Conservation (phyloP, 2,113 vertebrate species). For the Phylloscopus whistleri region DNA sequence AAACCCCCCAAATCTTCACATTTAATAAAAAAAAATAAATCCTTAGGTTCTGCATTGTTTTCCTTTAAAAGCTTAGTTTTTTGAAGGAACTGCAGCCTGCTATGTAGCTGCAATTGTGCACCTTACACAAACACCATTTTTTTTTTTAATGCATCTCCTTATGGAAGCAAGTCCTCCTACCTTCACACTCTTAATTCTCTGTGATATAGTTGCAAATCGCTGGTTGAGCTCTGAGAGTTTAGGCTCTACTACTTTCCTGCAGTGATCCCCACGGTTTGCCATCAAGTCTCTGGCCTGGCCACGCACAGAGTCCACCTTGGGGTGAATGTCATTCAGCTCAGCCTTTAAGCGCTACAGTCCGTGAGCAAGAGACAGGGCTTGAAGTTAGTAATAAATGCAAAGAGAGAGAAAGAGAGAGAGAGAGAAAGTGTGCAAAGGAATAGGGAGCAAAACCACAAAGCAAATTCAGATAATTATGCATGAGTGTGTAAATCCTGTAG, state of each 20-base stretch:
- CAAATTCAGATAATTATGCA: constrained; percentile 3
- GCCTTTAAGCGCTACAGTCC: constrained; percentile 85
- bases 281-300: constrained; percentile 87
- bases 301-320: constrained; percentile 85
- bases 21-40: not conserved
- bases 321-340: constrained; percentile 88
- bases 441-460: constrained; percentile 52
- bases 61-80: not conserved
- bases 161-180: constrained; percentile 77
- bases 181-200: constrained; percentile 87
- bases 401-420: constrained; percentile 50
- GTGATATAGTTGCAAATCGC: constrained; percentile 81
- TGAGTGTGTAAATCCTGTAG: not conserved
- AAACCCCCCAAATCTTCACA: not conserved
- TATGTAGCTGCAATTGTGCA: not conserved
- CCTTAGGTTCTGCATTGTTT: not conserved
- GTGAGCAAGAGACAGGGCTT: constrained; percentile 78
- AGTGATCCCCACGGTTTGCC: constrained; percentile 88
- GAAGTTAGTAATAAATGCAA: constrained; percentile 74
- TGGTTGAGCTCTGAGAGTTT: constrained; percentile 87
- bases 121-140: constrained; percentile 42
- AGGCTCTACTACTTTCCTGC: constrained; percentile 87
- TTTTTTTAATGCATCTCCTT: constrained; percentile 42
- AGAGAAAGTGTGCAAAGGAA: constrained; percentile 64
- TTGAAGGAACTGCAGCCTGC: not conserved